These are phyloP conservation scores for Orthonychiurus folsomi DNA, from an alignment of 2,888 invertebrate genomes.

Conservation along the genomic window DNA sequence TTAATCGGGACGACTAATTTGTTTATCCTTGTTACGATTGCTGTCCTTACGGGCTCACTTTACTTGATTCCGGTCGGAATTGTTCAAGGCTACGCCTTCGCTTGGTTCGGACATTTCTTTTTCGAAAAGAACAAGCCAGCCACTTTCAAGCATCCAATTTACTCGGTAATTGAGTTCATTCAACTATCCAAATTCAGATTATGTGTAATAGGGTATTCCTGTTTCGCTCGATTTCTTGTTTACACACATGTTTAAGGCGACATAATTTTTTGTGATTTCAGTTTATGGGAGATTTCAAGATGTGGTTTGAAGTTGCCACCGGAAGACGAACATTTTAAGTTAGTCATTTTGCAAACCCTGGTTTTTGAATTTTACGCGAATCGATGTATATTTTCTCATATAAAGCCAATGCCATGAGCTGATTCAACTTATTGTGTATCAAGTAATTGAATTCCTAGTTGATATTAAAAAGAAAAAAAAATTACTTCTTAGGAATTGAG, in stretches of 20 bases:
- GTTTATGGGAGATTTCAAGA: slow-evolving; percentile 32
- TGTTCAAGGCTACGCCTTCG: slow-evolving; percentile 31
- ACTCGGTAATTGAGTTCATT: slow-evolving; percentile 26
- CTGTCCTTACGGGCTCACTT: slow-evolving; percentile 16
- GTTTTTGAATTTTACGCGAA: no score
- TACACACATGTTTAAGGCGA: slow-evolving; percentile 2
- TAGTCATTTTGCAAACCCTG: no score
- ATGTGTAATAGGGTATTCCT: not conserved
- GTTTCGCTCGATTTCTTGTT: no score
- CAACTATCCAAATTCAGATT: not conserved
- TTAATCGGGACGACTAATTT: slow-evolving; percentile 32
- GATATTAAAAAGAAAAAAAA: no score
- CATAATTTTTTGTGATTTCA: slow-evolving; percentile 20
- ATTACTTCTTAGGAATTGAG: no score
- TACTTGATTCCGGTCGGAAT: slow-evolving; percentile 16
- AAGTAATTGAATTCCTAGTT: no score
- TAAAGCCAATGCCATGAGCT: no score
- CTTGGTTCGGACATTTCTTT: slow-evolving; percentile 36
- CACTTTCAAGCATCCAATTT: slow-evolving; percentile 35
- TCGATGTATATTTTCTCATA: no score
- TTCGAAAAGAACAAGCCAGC: slow-evolving; percentile 38
- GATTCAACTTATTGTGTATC: no score
- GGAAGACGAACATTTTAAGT: slow-evolving; percentile 25
- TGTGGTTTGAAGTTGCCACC: slow-evolving; percentile 32
- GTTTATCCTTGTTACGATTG: slow-evolving; percentile 12